Evolutionary conservation across 1,140 invertebrate species (phyloP), one percentile per base, ranked within the genome.

Genomic region (Mycetomoellerius zeteki): DNA sequence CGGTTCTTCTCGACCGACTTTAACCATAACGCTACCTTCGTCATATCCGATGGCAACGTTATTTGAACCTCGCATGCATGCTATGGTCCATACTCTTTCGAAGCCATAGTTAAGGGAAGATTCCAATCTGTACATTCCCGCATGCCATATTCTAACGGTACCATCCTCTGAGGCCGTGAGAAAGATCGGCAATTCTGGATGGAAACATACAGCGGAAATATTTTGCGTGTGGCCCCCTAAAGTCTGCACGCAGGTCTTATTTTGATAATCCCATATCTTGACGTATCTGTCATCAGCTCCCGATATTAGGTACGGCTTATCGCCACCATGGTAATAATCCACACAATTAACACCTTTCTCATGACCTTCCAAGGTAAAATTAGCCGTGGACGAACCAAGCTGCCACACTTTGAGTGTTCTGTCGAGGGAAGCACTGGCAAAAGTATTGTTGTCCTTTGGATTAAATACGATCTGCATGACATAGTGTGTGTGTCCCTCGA

Each of bases 391-490:
- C 0, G 99, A 99, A 3, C 99, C 99, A 21, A 99, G 96, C 93
- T 99, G 99, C 99, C 99, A 99, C 14, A 99, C 98, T 96, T 99
- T 99, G 7, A 99, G 97, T 1, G 99, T 99, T 87, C 98, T 97
- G 95, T 99, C 99, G 1, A 99, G 96, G 27, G 99, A 99, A 33
- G 99, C 99, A 93, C 98, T 99, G 6, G 99, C 99, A 96, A 99
- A 99, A n/a, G 99, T 99, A 94, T 99, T 99, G 94, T 99, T 99
- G 94, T 99, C 99, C 95, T 99, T 99, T 0, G 99, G 99, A 96
- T 99, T 99, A 89, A 99, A 98, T 0, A 99, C 99, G 92, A 99
- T 98, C 95, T 99, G 99, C 99, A 99, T 99, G 0, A 99, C 99
- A 94, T 99, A 99, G 94, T 99, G 99, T 0, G 98, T 99, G 95